phyloP scores from a whole-genome alignment of 2,113 vertebrate species.

The Lutjanus erythropterus region DNA sequence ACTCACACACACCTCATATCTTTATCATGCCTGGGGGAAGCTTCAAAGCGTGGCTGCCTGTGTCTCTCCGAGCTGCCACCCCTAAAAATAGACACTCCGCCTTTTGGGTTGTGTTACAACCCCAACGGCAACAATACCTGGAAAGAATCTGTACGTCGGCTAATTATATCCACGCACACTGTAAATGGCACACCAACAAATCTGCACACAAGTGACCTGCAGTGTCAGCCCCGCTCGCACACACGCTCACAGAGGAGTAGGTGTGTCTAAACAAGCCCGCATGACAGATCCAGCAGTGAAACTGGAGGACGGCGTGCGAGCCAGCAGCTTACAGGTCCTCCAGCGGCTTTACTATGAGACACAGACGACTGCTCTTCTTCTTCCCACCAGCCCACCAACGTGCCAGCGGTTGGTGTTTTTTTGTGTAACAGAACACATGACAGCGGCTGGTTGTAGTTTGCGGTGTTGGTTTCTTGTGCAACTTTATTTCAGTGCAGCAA shows the following conservation, averaged over 20 bases:
- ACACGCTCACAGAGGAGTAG: conserved; percentile 6
- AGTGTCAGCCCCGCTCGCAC: too few relatives aligned
- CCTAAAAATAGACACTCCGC: conserved; percentile 73
- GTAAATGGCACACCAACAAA: conserved; percentile 24
- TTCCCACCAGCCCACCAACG: background rate
- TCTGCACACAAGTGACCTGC: too few relatives aligned
- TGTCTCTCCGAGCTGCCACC: conserved; percentile 34
- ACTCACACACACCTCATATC: conserved; percentile 27
- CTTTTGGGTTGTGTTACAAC: conserved; percentile 69
- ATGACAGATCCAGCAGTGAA: conserved; percentile 44
- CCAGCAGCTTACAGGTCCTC: conserved; percentile 49
- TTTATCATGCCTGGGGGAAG: conserved; percentile 34
- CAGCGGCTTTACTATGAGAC: conserved; percentile 41
- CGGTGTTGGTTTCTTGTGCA: conserved; percentile 11
- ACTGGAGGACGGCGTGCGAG: conserved; percentile 35
- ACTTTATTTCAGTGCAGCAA: conserved; percentile 9
- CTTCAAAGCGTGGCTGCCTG: conserved; percentile 56
- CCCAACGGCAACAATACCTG: conserved; percentile 73
- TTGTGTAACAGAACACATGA: background rate
- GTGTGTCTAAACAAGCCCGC: conserved; percentile 45
- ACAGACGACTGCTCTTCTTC: conserved; percentile 14
- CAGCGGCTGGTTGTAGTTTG: background rate
- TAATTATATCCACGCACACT: conserved; percentile 66
- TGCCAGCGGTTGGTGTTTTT: background rate
- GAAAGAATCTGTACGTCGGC: conserved; percentile 67